Evolutionary conservation across 2,797 vertebrate genomes (phyloP), one percentile per base, ranked within the genome.

Genomic region (Loriculus beryllinus): DNA sequence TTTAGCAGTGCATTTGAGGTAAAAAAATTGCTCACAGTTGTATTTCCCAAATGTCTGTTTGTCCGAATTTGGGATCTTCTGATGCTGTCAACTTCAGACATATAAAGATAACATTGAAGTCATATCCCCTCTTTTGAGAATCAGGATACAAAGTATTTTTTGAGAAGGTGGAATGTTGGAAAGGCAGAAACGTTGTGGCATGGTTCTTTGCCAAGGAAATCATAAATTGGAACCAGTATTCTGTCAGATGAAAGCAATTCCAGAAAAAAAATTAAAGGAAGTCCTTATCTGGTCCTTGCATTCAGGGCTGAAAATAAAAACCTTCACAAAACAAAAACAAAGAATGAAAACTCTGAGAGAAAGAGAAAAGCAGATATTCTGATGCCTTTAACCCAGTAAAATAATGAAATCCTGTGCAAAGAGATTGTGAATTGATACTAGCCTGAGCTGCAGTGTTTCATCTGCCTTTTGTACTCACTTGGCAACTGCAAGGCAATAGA

Each of bases 301-400:
- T 79, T 94, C 78, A 88, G 31, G 11, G 17, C 43, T 90, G 70
- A 76, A 93, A 82, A 92, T 39, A 93, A 90, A 95, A 92, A 70
- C 16, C 7, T 86, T 93, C 29, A 35, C 1, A 5, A 90, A 88
- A 45, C 12, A 72, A 86, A 92, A 88, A 79, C 35, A 84, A 74
- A 76, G 49, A 76, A 70, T 15, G 26, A 82, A 88, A 79, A 92
- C 39, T 59, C 42, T n/a, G n/a, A 65, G 43, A 74, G 31, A 67
- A 71, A 65, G 31, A 56, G n/a, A 81, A 88, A 90, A 89, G n/a
- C 25, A 81, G n/a, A 79, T 86, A 82, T 93, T 81, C 59, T 86
- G 43, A 52, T 65, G 42, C 22, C 49, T 93, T 86, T 87, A 93
- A 83, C 54, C 33, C 19, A 69, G 35, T 14, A 37, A 95, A 88